phyloP scores from a whole-genome alignment of 2,888 invertebrate species.

The Euproctis similis region DNA sequence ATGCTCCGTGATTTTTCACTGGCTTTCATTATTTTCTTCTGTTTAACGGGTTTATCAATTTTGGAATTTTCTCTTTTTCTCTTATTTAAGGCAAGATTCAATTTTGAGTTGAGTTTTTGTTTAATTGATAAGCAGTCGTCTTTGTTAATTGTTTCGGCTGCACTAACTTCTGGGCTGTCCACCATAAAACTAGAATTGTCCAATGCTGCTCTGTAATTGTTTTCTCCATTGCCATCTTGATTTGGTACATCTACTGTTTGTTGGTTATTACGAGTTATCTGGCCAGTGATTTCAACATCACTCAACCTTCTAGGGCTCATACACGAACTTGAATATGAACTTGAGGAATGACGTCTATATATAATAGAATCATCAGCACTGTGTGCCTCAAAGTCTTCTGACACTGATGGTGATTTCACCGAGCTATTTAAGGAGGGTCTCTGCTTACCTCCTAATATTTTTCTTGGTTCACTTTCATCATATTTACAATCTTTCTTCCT shows the following conservation, averaged over 20 bases:
- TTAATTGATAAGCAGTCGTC: conserved; percentile 62
- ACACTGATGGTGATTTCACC: conserved; percentile 74
- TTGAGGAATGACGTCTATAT: conserved; percentile 87
- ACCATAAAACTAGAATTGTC: conserved; percentile 30
- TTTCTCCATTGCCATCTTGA: conserved; percentile 10
- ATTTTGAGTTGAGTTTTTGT: conserved; percentile 62
- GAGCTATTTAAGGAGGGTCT: conserved; percentile 54
- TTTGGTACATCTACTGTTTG: conserved; percentile 19
- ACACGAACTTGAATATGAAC: conserved; percentile 84
- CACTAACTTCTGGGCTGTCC: conserved; percentile 24
- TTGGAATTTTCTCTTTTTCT: conserved; percentile 54
- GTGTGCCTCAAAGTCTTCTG: conserved; percentile 77
- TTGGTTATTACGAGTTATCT: conserved; percentile 28
- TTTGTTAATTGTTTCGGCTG: conserved; percentile 53
- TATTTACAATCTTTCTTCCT: conserved; percentile 61
- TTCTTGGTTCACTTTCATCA: conserved; percentile 55
- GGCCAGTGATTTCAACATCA: conserved; percentile 50
- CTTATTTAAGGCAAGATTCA: conserved; percentile 61
- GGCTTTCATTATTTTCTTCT: conserved; percentile 39
- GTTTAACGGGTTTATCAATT: conserved; percentile 50
- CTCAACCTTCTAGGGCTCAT: conserved; percentile 79
- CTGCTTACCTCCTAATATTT: conserved; percentile 48
- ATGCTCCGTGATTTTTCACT: conserved; percentile 18
- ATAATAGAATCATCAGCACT: conserved; percentile 87
- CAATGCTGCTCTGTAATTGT: conserved; percentile 9